A percentile compares a stretch with the other conserved stretches of the same genome.
These are phyloP conservation scores for Lanius collurio DNA, from an alignment of 2,113 vertebrate species.

Conservation along the genomic window DNA sequence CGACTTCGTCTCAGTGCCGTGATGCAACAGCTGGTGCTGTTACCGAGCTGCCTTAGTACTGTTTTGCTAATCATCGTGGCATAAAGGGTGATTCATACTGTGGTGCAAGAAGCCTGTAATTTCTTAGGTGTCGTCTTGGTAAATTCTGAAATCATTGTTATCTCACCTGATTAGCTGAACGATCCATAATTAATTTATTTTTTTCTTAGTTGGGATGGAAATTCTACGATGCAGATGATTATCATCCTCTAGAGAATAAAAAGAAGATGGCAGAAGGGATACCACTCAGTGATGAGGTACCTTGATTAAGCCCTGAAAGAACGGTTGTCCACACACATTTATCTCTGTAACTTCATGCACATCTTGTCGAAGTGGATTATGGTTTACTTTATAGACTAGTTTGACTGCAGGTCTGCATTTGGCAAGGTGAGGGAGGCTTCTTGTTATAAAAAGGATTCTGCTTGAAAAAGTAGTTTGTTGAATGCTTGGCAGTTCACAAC, in stretches of 20 bases:
- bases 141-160: neutral
- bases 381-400: neutral
- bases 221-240: slow-evolving; percentile 88
- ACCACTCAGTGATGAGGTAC: slow-evolving; percentile 87
- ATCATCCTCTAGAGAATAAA: slow-evolving; percentile 82
- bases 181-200: neutral
- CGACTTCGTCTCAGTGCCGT: accelerated
- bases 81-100: neutral
- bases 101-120: neutral
- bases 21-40: neutral
- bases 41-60: no score
- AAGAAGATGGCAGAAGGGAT: slow-evolving; percentile 84
- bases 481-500: neutral
- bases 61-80: neutral
- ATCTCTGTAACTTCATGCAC: neutral
- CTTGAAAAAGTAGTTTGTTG: neutral
- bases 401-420: neutral
- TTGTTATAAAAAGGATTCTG: neutral
- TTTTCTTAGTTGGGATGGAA: slow-evolving; percentile 83
- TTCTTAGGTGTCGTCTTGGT: neutral
- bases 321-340: accelerated
- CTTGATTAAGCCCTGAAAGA: neutral
- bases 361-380: neutral
- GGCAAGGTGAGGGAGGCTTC: neutral
- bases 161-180: neutral